Evolutionary conservation across 1,140 invertebrate genomes (phyloP).

Genomic region (Pogonomyrmex barbatus): DNA sequence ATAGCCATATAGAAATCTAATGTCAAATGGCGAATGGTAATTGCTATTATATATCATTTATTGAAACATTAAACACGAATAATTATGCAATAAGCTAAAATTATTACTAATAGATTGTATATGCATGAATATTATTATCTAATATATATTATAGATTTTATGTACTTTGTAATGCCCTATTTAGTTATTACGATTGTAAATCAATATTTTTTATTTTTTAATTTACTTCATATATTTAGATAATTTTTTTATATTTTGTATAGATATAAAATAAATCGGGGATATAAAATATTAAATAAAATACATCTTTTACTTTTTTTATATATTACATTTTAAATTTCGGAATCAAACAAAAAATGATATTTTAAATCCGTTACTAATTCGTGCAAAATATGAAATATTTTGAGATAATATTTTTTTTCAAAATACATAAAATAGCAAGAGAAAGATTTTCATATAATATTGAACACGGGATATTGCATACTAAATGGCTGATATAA

Average conservation of each 20-base stretch:
- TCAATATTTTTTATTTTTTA: not conserved
- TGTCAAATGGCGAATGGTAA: slow-evolving; percentile 1
- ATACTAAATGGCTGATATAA: not conserved
- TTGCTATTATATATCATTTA: not conserved
- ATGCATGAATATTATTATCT: not conserved
- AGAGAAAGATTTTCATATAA: not conserved
- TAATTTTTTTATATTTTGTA: not conserved
- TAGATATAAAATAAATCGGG: not conserved
- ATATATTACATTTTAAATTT: not conserved
- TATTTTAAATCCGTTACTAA: not conserved
- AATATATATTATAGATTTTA: not conserved
- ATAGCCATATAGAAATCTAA: slow-evolving; percentile 3
- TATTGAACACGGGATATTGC: not conserved
- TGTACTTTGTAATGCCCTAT: not conserved
- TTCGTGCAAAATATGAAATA: not conserved
- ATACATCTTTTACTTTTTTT: not conserved
- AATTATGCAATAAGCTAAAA: slow-evolving; percentile 8
- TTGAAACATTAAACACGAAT: slow-evolving; percentile 12
- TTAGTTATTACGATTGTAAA: not conserved
- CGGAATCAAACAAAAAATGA: not conserved
- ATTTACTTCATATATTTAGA: not conserved
- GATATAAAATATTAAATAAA: not conserved
- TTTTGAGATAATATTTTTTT: not conserved
- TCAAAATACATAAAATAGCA: not conserved
- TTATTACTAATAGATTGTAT: slow-evolving; percentile 9